Evolutionary conservation across 1,140 invertebrate species (phyloP).

Genomic region (Temnothorax nylanderi): DNA sequence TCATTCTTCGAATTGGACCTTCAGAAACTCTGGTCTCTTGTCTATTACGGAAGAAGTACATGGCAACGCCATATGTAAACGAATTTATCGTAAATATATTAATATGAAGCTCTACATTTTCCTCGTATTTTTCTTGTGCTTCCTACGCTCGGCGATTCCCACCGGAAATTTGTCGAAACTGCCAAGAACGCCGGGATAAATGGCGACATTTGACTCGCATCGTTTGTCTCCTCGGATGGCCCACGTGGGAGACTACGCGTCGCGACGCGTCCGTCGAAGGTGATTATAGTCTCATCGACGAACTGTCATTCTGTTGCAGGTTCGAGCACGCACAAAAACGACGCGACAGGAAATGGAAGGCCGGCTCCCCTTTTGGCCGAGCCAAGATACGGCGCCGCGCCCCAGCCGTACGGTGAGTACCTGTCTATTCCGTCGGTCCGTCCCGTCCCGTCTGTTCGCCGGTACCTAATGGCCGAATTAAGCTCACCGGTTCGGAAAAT

Average conservation of each 20-base stretch:
- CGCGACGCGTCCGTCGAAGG: constrained; percentile 31
- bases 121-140: neutral
- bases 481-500: constrained; percentile 60
- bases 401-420: constrained; percentile 93
- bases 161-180: constrained; percentile 32
- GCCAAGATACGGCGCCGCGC: constrained; percentile 93
- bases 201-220: constrained; percentile 26
- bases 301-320: constrained; percentile 81
- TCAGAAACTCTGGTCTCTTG: neutral
- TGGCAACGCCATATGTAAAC: too few relatives aligned
- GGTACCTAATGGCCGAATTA: constrained; percentile 64
- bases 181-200: constrained; percentile 20
- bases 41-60: neutral
- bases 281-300: constrained; percentile 58
- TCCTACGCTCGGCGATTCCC: neutral
- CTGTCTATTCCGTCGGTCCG: neutral
- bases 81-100: neutral
- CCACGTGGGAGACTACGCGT: neutral
- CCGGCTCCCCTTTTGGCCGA: constrained; percentile 93
- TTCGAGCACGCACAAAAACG: constrained; percentile 84
- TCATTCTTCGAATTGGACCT: neutral
- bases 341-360: constrained; percentile 87
- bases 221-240: constrained; percentile 18
- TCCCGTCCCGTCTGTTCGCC: neutral
- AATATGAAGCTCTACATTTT: neutral